Conservation (phyloP, 2,113 vertebrate species). For the Falcunculus frontatus region DNA sequence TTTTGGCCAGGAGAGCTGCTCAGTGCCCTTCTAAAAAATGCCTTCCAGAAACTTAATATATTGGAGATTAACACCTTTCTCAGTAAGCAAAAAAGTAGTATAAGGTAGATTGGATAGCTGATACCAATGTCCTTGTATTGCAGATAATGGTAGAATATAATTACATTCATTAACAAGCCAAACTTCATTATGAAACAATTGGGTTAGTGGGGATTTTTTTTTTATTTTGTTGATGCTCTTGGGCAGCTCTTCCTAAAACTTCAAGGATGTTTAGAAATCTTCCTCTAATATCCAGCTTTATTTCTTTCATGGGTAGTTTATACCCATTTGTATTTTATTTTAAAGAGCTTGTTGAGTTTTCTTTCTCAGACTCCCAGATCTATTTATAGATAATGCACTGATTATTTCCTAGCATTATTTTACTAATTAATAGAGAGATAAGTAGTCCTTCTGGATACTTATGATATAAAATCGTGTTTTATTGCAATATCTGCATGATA, state of each 20-base stretch:
- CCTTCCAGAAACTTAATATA: not conserved
- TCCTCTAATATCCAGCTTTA: not conserved
- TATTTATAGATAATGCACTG: not conserved
- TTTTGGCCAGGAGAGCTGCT: not conserved
- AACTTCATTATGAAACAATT: not conserved
- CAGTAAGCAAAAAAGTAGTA: not conserved
- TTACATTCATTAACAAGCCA: not conserved
- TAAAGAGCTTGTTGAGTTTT: not conserved
- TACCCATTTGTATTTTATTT: not conserved
- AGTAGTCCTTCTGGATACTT: not conserved
- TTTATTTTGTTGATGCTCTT: not conserved
- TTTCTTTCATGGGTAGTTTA: not conserved
- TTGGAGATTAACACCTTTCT: not conserved
- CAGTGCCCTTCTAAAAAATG: not conserved
- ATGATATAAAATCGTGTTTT: not conserved
- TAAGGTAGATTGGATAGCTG: not conserved
- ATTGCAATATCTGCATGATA: not conserved
- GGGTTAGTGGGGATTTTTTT: not conserved
- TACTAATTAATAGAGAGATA: not conserved
- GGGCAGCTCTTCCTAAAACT: not conserved
- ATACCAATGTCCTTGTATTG: not conserved
- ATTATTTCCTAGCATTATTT: not conserved
- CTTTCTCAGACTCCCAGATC: not conserved
- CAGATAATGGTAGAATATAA: not conserved
- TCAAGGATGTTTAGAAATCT: not conserved